Evolutionary conservation across 2,888 invertebrate genomes (phyloP).

Genomic region (Aleiodes alternator): DNA sequence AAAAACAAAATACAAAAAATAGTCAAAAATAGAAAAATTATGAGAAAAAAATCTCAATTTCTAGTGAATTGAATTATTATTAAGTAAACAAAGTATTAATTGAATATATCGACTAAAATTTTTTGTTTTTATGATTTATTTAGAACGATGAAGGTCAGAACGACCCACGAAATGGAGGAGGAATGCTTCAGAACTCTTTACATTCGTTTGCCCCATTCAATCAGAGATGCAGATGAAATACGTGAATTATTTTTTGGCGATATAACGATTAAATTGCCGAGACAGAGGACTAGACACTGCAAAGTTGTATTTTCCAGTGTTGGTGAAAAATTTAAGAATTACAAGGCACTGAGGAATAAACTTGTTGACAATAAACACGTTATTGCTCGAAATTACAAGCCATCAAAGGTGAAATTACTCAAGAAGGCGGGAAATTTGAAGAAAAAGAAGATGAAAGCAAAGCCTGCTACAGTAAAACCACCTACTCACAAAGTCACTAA

Average conservation of each 20-base stretch:
- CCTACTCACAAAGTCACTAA: slow-evolving; percentile 49
- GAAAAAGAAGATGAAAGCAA: slow-evolving; percentile 55
- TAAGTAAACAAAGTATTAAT: too few species aligned
- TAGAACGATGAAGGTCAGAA: slow-evolving; percentile 32
- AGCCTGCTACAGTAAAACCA: slow-evolving; percentile 2
- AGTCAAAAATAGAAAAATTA: too few species aligned
- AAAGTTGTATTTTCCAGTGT: slow-evolving; percentile 63
- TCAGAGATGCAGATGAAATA: slow-evolving; percentile 60
- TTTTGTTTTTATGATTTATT: too few species aligned
- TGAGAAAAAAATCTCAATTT: too few species aligned
- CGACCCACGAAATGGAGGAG: slow-evolving; percentile 46
- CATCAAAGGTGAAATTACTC: slow-evolving; percentile 30
- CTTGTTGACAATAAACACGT: slow-evolving; percentile 60
- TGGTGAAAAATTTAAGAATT: slow-evolving; percentile 62
- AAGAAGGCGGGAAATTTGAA: slow-evolving; percentile 58
- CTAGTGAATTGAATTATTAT: too few species aligned
- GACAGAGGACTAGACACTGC: slow-evolving; percentile 64
- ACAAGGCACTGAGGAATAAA: slow-evolving; percentile 56
- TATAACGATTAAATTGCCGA: slow-evolving; percentile 61
- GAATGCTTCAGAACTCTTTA: slow-evolving; percentile 61
- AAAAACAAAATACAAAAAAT: too few species aligned
- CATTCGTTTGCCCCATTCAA: slow-evolving; percentile 65
- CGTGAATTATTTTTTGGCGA: slow-evolving; percentile 62
- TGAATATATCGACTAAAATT: too few species aligned
- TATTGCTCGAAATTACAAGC: slow-evolving; percentile 52